These are phyloP conservation scores for Smittia sp. DNA, from an alignment of 2,888 invertebrate genomes.

Conservation along the genomic window DNA sequence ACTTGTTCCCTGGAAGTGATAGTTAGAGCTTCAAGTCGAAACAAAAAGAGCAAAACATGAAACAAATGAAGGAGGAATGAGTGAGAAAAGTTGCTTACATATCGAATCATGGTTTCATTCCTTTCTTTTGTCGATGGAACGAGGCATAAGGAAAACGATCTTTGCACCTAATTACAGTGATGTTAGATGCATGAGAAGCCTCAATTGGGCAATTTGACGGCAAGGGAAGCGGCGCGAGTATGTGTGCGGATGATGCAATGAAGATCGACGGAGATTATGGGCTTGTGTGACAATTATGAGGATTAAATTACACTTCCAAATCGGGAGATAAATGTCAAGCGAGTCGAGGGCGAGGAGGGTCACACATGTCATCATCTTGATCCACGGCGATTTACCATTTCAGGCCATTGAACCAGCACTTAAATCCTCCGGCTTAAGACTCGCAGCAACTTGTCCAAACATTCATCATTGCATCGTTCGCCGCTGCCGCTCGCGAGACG, in stretches of 20 bases:
- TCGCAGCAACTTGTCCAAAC: conserved; percentile 14
- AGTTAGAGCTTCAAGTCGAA: too few species aligned
- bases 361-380: neutral
- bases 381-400: conserved; percentile 21
- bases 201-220: neutral
- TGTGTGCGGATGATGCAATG: neutral
- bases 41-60: neutral
- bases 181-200: neutral
- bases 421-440: neutral
- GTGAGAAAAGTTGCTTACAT: neutral
- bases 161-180: conserved; percentile 30
- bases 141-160: neutral
- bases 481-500: neutral
- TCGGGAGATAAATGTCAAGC: conserved; percentile 25
- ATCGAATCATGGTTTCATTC: neutral
- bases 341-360: neutral
- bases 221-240: neutral
- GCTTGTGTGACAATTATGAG: conserved; percentile 4
- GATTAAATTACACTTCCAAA: neutral
- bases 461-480: neutral
- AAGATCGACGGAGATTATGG: neutral
- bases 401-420: conserved; percentile 30
- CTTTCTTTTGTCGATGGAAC: too few species aligned
- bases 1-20: too few species aligned
- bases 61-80: conserved; percentile 4